phyloP scores from a whole-genome alignment of 2,113 vertebrate species.

The Paradoxurus hermaphroditus region DNA sequence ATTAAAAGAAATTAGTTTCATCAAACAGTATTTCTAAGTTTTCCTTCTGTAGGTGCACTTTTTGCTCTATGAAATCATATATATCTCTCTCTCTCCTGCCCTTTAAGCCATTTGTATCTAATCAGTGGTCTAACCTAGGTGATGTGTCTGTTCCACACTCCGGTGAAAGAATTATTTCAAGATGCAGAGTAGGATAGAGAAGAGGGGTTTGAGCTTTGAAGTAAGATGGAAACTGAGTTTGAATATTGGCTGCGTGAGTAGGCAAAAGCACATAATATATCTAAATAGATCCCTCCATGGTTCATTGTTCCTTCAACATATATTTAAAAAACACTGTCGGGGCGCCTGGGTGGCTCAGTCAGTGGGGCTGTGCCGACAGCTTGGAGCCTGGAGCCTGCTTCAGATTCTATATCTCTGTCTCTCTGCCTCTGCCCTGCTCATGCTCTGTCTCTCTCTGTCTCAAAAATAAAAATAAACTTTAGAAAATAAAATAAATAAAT shows the following conservation, averaged over 20 bases:
- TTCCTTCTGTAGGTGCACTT: not conserved
- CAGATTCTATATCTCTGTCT: too few relatives aligned
- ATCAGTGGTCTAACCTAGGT: not conserved
- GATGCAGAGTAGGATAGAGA: not conserved
- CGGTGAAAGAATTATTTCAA: constrained; percentile 2
- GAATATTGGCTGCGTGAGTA: not conserved
- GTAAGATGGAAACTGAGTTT: not conserved
- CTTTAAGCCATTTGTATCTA: not conserved
- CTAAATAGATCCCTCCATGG: not conserved
- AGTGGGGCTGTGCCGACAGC: too few relatives aligned
- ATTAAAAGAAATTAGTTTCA: not conserved
- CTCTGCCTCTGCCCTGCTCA: too few relatives aligned
- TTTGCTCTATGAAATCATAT: not conserved
- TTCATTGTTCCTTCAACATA: not conserved
- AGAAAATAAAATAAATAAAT: too few relatives aligned
- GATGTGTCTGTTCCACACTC: not conserved
- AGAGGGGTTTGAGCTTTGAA: not conserved
- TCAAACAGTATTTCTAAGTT: not conserved
- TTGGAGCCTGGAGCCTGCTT: too few relatives aligned
- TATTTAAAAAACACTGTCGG: not conserved
- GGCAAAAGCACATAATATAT: not conserved
- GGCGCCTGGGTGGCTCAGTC: too few relatives aligned
- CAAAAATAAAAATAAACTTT: too few relatives aligned
- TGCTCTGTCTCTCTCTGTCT: too few relatives aligned
- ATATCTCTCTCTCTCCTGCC: not conserved